phyloP scores from a whole-genome alignment of 2,113 vertebrate species.

The Numida meleagris region DNA sequence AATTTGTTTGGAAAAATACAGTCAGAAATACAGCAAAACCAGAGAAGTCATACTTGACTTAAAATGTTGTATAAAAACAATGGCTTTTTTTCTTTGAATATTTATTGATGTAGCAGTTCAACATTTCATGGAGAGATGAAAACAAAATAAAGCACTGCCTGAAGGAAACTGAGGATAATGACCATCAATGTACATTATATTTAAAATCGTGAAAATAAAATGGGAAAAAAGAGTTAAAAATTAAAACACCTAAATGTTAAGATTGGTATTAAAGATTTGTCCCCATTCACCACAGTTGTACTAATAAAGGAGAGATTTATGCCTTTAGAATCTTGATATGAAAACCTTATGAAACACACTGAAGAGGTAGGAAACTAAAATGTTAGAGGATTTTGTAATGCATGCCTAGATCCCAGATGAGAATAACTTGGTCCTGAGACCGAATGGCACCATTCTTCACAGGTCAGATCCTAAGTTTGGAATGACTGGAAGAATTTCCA shows the following conservation, averaged over 20 bases:
- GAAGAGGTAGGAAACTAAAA: not conserved
- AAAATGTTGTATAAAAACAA: conserved; percentile 5
- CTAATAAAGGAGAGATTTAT: not conserved
- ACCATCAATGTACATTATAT: not conserved
- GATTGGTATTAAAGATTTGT: not conserved
- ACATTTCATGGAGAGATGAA: not conserved
- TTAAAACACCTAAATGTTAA: rapidly evolving
- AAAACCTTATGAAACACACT: not conserved
- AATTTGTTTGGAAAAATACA: not conserved
- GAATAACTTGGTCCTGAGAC: not conserved
- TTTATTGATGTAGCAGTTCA: not conserved
- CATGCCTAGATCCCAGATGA: not conserved
- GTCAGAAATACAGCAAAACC: not conserved
- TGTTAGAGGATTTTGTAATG: not conserved
- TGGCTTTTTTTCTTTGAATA: conserved; percentile 3
- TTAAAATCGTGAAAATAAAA: not conserved
- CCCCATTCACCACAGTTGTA: not conserved
- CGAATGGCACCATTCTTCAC: not conserved
- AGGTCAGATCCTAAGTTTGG: not conserved
- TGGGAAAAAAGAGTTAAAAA: not conserved
- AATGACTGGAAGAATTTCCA: not conserved
- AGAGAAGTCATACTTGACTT: not conserved
- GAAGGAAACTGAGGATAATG: not conserved
- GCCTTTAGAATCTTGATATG: not conserved
- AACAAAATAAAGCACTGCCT: not conserved